phyloP scores from a whole-genome alignment of 2,113 vertebrate genomes.

The Platichthys stellatus region DNA sequence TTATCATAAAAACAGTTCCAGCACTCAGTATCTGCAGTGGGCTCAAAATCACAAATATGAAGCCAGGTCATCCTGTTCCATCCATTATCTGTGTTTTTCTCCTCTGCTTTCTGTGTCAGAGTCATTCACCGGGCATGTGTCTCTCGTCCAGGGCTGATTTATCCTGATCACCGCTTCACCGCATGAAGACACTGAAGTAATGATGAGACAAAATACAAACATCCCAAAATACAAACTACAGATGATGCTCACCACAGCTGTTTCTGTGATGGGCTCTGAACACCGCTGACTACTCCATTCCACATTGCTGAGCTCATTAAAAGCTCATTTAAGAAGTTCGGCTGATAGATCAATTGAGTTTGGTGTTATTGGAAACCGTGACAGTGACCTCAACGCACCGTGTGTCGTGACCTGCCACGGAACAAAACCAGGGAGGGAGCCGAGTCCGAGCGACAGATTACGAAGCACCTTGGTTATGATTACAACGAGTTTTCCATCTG shows the following conservation, averaged over 20 bases:
- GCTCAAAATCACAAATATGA: slow-evolving; percentile 5
- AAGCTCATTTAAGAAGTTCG: slow-evolving; percentile 13
- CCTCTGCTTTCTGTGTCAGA: slow-evolving; percentile 13
- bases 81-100: slow-evolving; percentile 10
- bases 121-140: slow-evolving; percentile 1
- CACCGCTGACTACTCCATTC: neutral
- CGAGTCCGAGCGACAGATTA: slow-evolving; percentile 52
- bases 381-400: slow-evolving; percentile 48
- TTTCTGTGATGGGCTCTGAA: neutral
- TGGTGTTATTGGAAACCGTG: slow-evolving; percentile 45
- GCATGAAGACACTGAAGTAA: neutral
- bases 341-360: slow-evolving; percentile 38
- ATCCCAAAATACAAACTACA: neutral
- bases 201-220: neutral
- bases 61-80: slow-evolving; percentile 24
- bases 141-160: slow-evolving; percentile 16
- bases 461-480: slow-evolving; percentile 51
- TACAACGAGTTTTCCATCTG: slow-evolving; percentile 49
- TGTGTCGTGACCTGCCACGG: slow-evolving; percentile 41
- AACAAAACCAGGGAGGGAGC: slow-evolving; percentile 42
- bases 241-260: neutral
- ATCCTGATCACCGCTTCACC: neutral
- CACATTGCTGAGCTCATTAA: slow-evolving; percentile 12
- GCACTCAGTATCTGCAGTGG: neutral
- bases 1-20: slow-evolving; percentile 13